These are phyloP conservation scores for Drosophila parvula DNA, from an alignment of 1,140 invertebrate species.

Conservation along the genomic window DNA sequence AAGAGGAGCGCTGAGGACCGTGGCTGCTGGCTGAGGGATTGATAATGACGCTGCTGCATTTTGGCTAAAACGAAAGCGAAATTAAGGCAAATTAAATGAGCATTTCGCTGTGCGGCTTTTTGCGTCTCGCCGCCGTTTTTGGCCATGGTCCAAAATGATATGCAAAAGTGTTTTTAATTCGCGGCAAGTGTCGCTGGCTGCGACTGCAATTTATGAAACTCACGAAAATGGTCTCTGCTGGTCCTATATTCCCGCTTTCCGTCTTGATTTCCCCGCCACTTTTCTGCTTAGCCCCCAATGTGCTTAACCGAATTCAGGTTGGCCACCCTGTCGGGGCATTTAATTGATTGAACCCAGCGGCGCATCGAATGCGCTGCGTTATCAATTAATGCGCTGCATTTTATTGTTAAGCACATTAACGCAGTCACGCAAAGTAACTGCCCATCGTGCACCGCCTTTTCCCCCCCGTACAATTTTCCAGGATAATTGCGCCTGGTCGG, in stretches of 20 bases:
- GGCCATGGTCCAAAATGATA: constrained; percentile 70
- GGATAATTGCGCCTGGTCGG: constrained; percentile 78
- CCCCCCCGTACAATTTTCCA: constrained; percentile 1
- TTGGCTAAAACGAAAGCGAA: constrained; percentile 71
- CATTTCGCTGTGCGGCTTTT: constrained; percentile 18
- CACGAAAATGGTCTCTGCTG: constrained; percentile 26
- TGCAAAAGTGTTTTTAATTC: constrained; percentile 77
- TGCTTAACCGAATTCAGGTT: constrained; percentile 42
- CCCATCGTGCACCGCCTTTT: neutral
- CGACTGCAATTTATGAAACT: constrained; percentile 55
- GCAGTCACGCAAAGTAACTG: constrained; percentile 71
- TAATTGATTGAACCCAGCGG: constrained; percentile 54
- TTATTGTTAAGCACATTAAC: constrained; percentile 83
- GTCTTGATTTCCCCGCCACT: neutral
- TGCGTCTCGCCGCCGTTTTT: constrained; percentile 37
- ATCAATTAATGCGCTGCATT: constrained; percentile 81
- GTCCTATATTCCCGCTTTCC: neutral
- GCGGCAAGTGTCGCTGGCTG: constrained; percentile 52
- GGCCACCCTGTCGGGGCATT: constrained; percentile 41
- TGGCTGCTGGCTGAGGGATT: constrained; percentile 26
- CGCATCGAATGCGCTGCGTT: constrained; percentile 54
- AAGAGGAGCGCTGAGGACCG: neutral
- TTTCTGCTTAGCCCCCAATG: constrained; percentile 27
- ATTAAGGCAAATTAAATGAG: constrained; percentile 73
- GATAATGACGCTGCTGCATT: constrained; percentile 55